phyloP scores from a whole-genome alignment of 2,113 vertebrate genomes.

The Plecotus auritus region DNA sequence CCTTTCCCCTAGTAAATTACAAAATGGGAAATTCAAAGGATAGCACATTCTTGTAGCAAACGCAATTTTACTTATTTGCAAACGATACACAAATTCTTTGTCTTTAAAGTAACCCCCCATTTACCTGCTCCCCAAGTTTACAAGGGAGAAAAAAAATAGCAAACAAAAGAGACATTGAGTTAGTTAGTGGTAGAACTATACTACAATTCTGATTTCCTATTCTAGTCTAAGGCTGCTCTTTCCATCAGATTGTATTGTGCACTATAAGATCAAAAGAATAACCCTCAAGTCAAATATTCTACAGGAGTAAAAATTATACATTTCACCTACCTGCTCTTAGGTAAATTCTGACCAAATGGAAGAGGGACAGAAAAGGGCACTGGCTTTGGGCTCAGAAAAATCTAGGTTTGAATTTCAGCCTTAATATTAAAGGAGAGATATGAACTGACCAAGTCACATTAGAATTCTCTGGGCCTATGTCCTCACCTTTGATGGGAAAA shows the following conservation, averaged over 20 bases:
- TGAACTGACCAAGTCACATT: not conserved
- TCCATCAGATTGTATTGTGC: not conserved
- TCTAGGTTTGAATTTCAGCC: not conserved
- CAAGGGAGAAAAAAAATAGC: not conserved
- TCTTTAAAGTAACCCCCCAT: not conserved
- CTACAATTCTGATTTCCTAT: not conserved
- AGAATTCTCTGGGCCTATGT: not conserved
- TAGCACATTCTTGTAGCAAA: not conserved
- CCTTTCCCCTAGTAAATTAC: not conserved
- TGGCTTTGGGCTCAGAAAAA: not conserved
- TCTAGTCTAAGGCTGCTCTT: not conserved
- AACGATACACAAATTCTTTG: slow-evolving; percentile 2
- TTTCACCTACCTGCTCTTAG: not conserved
- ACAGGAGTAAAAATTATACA: not conserved
- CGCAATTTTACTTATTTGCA: slow-evolving; percentile 22
- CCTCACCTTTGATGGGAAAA: not conserved
- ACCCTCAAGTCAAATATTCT: not conserved
- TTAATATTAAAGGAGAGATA: not conserved
- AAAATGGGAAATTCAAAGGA: not conserved
- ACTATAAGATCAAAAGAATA: not conserved
- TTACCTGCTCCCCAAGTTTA: not conserved
- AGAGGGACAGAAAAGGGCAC: not conserved
- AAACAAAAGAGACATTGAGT: not conserved
- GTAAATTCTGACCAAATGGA: not conserved
- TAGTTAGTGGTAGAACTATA: not conserved